These are phyloP conservation scores for Pelvicachromis taeniatus DNA, from an alignment of 2,113 vertebrate genomes.

Conservation along the genomic window DNA sequence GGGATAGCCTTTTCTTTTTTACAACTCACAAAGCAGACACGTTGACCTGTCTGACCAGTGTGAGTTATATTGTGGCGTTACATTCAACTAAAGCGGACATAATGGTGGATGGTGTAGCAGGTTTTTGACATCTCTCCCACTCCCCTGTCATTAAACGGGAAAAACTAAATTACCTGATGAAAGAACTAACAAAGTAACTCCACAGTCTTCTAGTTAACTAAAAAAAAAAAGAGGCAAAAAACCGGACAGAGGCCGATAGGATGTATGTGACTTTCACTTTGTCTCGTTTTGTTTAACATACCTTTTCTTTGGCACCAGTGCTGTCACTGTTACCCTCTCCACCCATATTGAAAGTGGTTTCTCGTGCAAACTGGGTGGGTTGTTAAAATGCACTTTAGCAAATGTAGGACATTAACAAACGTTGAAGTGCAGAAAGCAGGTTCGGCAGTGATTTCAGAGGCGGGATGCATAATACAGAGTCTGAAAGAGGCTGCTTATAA, in stretches of 20 bases:
- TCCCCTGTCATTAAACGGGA: background rate
- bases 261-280: background rate
- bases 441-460: background rate
- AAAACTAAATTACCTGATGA: background rate
- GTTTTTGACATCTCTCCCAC: background rate
- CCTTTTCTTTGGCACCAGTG: background rate
- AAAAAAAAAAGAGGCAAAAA: background rate
- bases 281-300: background rate
- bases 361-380: background rate
- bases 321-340: background rate
- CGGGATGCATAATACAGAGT: background rate
- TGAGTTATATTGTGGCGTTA: no score
- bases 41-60: background rate
- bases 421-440: background rate
- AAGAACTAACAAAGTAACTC: background rate
- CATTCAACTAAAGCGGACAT: background rate
- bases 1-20: background rate
- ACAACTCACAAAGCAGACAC: background rate
- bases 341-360: background rate
- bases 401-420: background rate
- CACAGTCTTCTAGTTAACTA: background rate
- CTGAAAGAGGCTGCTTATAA: rapidly evolving
- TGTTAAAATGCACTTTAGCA: background rate
- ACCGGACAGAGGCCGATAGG: background rate
- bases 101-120: background rate